phyloP scores from a whole-genome alignment of 2,888 invertebrate species.

The Cataglyphis cursor region DNA sequence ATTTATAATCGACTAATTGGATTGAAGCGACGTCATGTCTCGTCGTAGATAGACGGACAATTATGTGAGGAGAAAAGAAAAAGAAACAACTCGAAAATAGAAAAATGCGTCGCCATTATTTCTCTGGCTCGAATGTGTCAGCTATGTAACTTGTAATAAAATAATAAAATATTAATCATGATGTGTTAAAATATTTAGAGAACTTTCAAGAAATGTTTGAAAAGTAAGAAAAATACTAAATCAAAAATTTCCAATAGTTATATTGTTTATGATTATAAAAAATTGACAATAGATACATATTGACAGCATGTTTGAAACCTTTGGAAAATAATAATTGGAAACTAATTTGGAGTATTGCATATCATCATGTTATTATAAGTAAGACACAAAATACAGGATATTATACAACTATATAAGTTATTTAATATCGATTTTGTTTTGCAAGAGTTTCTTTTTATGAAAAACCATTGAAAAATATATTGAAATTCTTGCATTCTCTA shows the following conservation, averaged over 20 bases:
- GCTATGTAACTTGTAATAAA: not conserved
- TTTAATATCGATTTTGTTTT: not conserved
- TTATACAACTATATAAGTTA: not conserved
- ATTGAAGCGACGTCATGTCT: conserved; percentile 13
- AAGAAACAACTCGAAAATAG: not conserved
- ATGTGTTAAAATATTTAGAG: not conserved
- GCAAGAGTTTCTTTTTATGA: not conserved
- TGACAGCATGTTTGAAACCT: not conserved
- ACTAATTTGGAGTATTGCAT: conserved; percentile 16
- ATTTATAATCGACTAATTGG: conserved; percentile 71
- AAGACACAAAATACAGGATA: not conserved
- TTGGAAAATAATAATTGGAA: not conserved
- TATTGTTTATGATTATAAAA: conserved; percentile 14
- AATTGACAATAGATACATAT: conserved; percentile 21
- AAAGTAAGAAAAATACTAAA: not conserved
- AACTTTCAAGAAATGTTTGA: not conserved
- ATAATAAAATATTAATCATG: not conserved
- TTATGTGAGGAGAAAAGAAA: not conserved
- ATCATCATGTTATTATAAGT: not conserved
- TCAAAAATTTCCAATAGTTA: conserved; percentile 22
- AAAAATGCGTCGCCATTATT: conserved; percentile 17
- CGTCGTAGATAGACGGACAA: not conserved
- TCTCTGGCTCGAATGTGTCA: conserved; percentile 20
- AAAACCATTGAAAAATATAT: not conserved
- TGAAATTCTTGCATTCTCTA: not conserved